Percentiles rank a stretch among this genome's conserved stretches.
Conservation (phyloP, 1,140 invertebrate genomes). For the Microplitis demolitor region DNA sequence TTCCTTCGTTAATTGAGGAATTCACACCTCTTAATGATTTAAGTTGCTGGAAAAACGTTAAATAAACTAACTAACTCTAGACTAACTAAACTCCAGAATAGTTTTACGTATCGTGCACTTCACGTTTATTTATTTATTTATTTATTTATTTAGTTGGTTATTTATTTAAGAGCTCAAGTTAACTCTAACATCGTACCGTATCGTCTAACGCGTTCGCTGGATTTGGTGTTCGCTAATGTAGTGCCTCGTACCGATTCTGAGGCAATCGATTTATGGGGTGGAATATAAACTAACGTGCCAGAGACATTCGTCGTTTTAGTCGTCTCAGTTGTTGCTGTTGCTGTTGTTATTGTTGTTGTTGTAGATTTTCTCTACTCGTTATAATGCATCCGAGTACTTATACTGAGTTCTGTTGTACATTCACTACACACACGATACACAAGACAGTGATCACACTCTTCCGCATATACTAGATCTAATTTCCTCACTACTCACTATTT, state of each 20-base stretch:
- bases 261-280: conserved; percentile 12
- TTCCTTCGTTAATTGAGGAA: conserved; percentile 25
- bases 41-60: background rate
- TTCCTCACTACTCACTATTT: conserved; percentile 38
- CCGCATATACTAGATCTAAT: conserved; percentile 43
- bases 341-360: too few species aligned
- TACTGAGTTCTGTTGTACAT: too few species aligned
- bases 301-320: background rate
- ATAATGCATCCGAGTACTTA: too few species aligned
- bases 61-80: background rate
- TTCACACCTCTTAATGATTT: conserved; percentile 18
- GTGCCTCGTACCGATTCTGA: background rate
- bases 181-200: background rate
- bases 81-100: background rate
- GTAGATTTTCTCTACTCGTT: too few species aligned
- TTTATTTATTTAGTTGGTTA: background rate
- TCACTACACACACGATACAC: too few species aligned
- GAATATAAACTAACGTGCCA: background rate
- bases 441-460: conserved; percentile 22
- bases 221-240: background rate
- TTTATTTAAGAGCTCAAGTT: background rate
- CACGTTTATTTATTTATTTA: background rate
- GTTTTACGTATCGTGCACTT: background rate
- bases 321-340: background rate
- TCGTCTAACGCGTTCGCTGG: conserved; percentile 7